Conservation (phyloP, 2,888 invertebrate species). For the Zhuqinia jingwanae region DNA sequence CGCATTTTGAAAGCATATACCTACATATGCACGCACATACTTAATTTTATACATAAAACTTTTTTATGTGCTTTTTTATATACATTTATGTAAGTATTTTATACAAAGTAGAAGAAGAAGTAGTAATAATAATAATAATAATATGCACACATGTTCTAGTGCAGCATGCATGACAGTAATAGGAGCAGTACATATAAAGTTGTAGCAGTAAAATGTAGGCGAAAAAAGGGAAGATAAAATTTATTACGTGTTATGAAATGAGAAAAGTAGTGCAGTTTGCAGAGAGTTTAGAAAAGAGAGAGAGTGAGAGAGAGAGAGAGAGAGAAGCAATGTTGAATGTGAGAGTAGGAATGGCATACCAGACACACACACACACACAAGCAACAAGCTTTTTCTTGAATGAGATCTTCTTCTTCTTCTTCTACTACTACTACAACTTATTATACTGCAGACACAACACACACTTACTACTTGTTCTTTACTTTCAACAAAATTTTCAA, state of each 20-base stretch:
- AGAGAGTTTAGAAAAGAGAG: background rate
- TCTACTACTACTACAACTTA: constrained; percentile 14
- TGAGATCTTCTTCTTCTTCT: constrained; percentile 32
- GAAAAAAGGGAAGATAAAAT: constrained; percentile 36
- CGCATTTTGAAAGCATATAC: too few species aligned
- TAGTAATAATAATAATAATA: too few species aligned
- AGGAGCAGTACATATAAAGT: background rate
- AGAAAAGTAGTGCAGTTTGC: constrained; percentile 39
- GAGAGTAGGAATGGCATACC: background rate
- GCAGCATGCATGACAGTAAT: too few species aligned
- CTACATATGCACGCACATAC: too few species aligned
- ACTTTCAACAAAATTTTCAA: constrained; percentile 55
- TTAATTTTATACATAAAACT: too few species aligned
- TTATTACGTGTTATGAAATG: constrained; percentile 49
- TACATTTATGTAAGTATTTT: too few species aligned
- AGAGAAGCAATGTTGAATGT: background rate
- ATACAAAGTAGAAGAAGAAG: too few species aligned
- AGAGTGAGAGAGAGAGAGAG: background rate
- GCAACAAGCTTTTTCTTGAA: constrained; percentile 49
- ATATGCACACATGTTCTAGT: background rate
- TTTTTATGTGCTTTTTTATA: too few species aligned
- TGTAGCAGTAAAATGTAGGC: background rate
- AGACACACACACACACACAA: background rate
- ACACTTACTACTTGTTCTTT: background rate
- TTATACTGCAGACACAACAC: constrained; percentile 30